Conservation (phyloP, 1,140 invertebrate species). For the Phortica variegata region DNA sequence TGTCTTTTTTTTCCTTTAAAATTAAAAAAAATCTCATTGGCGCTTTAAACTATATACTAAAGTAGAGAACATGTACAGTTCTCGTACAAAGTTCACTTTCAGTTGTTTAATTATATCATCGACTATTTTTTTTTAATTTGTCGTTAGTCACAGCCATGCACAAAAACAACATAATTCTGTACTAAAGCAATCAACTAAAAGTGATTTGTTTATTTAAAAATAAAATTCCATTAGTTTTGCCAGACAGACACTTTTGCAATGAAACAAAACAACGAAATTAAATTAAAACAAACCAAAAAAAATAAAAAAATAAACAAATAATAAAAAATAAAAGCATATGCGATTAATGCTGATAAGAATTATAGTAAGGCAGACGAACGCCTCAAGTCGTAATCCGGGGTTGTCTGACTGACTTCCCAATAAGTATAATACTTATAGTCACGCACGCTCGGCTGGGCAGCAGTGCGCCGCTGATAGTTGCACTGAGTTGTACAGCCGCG, state of each 20-base stretch:
- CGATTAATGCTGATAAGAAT: conserved; percentile 8
- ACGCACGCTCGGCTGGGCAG: background rate
- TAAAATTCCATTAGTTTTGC: conserved; percentile 32
- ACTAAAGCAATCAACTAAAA: no score
- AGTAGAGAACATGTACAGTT: background rate
- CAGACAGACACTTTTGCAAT: conserved; percentile 26
- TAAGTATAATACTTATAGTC: conserved; percentile 27
- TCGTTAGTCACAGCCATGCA: conserved; percentile 37
- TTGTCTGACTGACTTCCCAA: conserved; percentile 20
- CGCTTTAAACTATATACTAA: background rate
- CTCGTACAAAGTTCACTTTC: conserved; percentile 35
- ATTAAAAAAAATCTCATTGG: background rate
- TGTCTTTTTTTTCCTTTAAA: background rate
- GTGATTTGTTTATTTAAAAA: conserved; percentile 8
- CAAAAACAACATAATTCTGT: conserved; percentile 4
- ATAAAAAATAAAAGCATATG: no score
- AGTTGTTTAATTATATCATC: conserved; percentile 21
- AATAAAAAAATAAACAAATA: no score
- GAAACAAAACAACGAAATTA: conserved; percentile 9
- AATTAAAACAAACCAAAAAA: conserved; percentile 8
- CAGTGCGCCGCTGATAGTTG: no score
- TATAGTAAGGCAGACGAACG: conserved; percentile 11
- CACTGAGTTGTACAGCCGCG: no score
- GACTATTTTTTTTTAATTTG: conserved; percentile 38
- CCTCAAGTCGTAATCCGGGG: conserved; percentile 18